Conservation (phyloP, 2,113 vertebrate genomes). For the Anser brachyrhynchus region DNA sequence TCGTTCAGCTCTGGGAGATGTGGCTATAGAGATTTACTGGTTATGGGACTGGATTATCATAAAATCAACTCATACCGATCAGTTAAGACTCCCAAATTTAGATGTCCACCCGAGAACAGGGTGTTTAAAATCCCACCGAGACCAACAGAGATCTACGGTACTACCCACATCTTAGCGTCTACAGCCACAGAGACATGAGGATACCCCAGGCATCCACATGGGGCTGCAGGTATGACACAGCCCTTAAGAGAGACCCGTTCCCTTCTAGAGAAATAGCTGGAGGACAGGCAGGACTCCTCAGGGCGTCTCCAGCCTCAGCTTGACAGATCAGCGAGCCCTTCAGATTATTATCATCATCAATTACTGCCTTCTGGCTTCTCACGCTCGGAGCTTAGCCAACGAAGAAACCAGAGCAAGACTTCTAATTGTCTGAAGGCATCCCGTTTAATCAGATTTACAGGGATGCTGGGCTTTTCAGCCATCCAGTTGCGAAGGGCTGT, state of each 20-base stretch:
- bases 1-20: not conserved
- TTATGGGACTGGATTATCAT: not conserved
- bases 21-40: not conserved
- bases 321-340: not conserved
- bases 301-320: not conserved
- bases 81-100: not conserved
- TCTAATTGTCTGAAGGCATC: not conserved
- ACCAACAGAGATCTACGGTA: not conserved
- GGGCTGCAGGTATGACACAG: not conserved
- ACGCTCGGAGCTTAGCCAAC: not conserved
- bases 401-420: not conserved
- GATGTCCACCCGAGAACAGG: not conserved
- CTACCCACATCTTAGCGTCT: not conserved
- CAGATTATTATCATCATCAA: not conserved
- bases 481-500: not conserved
- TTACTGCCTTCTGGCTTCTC: not conserved
- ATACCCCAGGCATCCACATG: not conserved
- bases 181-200: not conserved
- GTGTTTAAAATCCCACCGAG: not conserved
- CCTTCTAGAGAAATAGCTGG: not conserved
- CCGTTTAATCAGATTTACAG: constrained; percentile 28
- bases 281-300: not conserved
- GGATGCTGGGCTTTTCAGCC: not conserved
- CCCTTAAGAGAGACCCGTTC: not conserved
- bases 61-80: not conserved